Base-by-base conservation (phyloP, 2,888 invertebrate species). In the Rhyacophila evoluta region DNA sequence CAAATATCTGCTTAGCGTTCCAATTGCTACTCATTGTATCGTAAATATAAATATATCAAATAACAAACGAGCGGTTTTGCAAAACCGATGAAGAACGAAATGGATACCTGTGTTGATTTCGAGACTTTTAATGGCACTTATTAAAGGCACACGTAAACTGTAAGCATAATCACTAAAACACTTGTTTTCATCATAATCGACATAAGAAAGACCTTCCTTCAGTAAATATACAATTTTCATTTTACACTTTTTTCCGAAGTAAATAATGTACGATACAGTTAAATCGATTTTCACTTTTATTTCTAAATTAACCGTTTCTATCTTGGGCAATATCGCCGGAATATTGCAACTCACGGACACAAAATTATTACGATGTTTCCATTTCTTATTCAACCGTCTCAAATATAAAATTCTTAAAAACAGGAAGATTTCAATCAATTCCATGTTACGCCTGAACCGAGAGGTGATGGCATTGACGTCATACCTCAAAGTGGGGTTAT, bases 161-260 rank as follows among this genome's bases (percentile, higher is more conserved):
- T 55, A 25, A 55, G 19, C 55, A 19, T 55, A 55, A 25, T 25
- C 55, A 55, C 25, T 28, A 75, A 38, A 12, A 36, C 68, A 71
- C 25, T 19, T 19, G 10, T 25, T 70, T 4, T 70, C 72, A 55
- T 19, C 10, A 19, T 55, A 55, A 55, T 19, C 19, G 6, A 55
- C 12, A 55, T 25, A 55, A 55, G 55, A 82, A 69, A 83, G 81
- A 72, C 85, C 84, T 71, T 84, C 85, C 84, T 82, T 86, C 74
- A 87, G 81, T 83, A 89, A 86, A 81, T 84, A 87, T 72, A 84
- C 84, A 37, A 87, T 82, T 82, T 83, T 82, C 77, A 86, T 83
- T 79, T 83, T 84, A 83, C 78, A 81, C 82, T 83, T 80, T 84
- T 83, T 80, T 29, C 79, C 76, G 15, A 37, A 41, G 25, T 74